Percentiles rank a stretch among this genome's conserved stretches.
Conservation (phyloP, 2,888 invertebrate genomes). For the Lithophane socia region DNA sequence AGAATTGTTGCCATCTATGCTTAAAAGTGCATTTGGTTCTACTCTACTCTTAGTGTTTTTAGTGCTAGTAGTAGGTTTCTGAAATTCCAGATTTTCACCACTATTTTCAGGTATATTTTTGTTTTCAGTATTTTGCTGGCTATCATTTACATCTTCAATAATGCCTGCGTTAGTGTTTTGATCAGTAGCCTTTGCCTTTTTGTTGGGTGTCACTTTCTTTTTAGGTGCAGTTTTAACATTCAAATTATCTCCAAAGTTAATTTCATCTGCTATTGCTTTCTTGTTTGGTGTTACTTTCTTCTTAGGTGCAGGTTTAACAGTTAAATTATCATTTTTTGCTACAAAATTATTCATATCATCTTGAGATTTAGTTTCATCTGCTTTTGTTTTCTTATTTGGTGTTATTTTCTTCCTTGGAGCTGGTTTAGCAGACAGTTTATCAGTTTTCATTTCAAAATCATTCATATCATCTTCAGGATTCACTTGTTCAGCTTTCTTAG, state of each 20-base stretch:
- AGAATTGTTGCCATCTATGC: conserved; percentile 8
- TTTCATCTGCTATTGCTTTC: conserved; percentile 1
- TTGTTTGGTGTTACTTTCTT: conserved; percentile 46
- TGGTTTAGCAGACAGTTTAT: conserved; percentile 35
- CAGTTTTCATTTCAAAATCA: conserved; percentile 57
- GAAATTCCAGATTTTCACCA: conserved; percentile 30
- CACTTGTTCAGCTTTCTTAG: conserved; percentile 46
- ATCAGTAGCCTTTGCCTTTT: conserved; percentile 29
- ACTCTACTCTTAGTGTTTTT: conserved; percentile 43
- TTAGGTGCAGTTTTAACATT: conserved; percentile 42
- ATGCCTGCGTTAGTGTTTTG: conserved; percentile 13
- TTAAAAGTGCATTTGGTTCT: conserved; percentile 12
- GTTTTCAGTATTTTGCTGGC: conserved; percentile 9
- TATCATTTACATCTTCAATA: conserved; percentile 2
- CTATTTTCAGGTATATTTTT: conserved; percentile 10
- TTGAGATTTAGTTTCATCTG: conserved; percentile 12
- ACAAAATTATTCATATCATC: conserved; percentile 59
- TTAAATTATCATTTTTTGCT: conserved; percentile 37
- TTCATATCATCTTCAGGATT: conserved; percentile 50
- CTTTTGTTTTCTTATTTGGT: conserved; percentile 20
- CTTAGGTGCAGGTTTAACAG: conserved; percentile 36
- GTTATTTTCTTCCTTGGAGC: conserved; percentile 46
- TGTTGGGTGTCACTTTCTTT: conserved; percentile 52
- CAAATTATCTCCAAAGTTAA: conserved; percentile 37
- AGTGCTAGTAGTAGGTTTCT: conserved; percentile 33